A percentile compares a stretch with the other conserved stretches of the same genome.
phyloP scores from a whole-genome alignment of 2,797 vertebrate genomes.

The Furcifer pardalis region DNA sequence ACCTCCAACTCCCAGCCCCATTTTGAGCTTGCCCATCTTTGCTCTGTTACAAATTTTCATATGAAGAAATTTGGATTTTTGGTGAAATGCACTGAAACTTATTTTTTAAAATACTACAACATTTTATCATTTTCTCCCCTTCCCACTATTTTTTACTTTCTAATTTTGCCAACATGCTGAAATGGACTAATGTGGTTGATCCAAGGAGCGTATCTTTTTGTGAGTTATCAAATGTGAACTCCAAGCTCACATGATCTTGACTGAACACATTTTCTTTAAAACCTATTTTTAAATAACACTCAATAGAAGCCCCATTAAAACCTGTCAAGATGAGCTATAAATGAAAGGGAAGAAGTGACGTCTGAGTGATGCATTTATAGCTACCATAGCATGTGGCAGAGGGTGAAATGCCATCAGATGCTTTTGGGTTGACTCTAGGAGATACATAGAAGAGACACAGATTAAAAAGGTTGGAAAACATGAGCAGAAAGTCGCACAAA shows the following conservation, averaged over 20 bases:
- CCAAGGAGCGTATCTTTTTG: too few species aligned
- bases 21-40: too few species aligned
- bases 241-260: conserved; percentile 16
- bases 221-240: too few species aligned
- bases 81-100: too few species aligned
- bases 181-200: too few species aligned
- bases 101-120: too few species aligned
- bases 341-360: neutral
- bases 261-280: conserved; percentile 41
- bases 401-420: neutral
- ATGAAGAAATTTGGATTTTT: too few species aligned
- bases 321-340: neutral
- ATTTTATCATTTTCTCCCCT: too few species aligned
- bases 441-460: neutral
- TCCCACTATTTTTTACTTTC: too few species aligned
- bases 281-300: neutral
- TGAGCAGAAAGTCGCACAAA: neutral
- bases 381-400: neutral
- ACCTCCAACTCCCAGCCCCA: too few species aligned
- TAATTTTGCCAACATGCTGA: too few species aligned
- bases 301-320: neutral
- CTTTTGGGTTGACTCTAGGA: neutral
- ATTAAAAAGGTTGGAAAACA: neutral
- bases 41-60: too few species aligned
- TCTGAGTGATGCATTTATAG: neutral